A percentile compares a stretch with the other conserved stretches of the same genome.
Evolutionary conservation across 2,797 vertebrate species (phyloP).

Genomic region (Triplophysa bombifrons): DNA sequence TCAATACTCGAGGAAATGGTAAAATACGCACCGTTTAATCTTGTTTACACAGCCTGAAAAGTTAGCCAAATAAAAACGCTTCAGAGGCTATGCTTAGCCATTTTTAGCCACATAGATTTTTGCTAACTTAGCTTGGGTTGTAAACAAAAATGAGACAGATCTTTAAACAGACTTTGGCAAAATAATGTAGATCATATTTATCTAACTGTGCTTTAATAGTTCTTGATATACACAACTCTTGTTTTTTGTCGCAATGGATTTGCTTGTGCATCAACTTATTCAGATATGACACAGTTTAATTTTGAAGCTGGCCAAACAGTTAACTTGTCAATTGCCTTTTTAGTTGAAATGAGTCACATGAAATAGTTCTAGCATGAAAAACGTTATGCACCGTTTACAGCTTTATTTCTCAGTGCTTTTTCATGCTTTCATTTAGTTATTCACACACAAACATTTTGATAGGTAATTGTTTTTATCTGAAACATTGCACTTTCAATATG

Average conservation of each 20-base stretch:
- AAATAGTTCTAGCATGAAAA: no score
- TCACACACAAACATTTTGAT: neutral
- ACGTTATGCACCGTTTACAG: neutral
- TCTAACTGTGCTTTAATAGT: no score
- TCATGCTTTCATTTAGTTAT: neutral
- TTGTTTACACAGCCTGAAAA: conserved; percentile 35
- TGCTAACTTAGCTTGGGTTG: conserved; percentile 51
- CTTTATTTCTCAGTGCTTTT: neutral
- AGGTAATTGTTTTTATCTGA: neutral
- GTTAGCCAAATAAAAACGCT: conserved; percentile 43
- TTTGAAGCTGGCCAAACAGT: neutral
- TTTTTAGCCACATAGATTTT: conserved; percentile 49
- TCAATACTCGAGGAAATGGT: neutral
- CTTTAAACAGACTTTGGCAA: neutral
- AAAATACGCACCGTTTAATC: neutral
- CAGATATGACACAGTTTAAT: no score
- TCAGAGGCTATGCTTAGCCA: conserved; percentile 53
- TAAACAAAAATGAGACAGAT: neutral
- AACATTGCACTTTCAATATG: neutral
- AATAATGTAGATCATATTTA: no score
- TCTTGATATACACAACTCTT: neutral
- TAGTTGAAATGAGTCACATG: neutral
- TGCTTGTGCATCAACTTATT: neutral
- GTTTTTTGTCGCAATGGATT: neutral
- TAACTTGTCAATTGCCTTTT: neutral